Evolutionary conservation across 1,140 invertebrate species (phyloP), one percentile per base, ranked within the genome.

Genomic region (Goniozus legneri): DNA sequence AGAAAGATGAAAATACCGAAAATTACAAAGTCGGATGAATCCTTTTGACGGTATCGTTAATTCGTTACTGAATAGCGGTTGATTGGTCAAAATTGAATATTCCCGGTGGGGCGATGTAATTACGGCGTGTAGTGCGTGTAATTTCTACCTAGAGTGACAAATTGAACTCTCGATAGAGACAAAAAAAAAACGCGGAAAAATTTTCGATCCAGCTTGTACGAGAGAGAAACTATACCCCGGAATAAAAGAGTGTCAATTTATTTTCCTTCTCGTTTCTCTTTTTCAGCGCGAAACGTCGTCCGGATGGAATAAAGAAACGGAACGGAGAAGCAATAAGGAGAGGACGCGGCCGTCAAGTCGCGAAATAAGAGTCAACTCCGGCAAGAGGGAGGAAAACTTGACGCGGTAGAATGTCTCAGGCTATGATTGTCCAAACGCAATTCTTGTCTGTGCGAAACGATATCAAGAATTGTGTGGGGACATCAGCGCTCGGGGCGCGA

Each of bases 381-480:
- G 4, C 4, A 10, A 27, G 24, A 4, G 24, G 40, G 13, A 21
- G 27, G 30, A 21, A n/a, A 31, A 18, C 20, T 22, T 30, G 14
- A 15, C 19, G 44, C 35, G 32, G 38, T 46, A 18, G 47, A 49
- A 55, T 69, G 70, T 76, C 67, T 64, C 67, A 69, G 71, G 74
- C 74, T 73, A 76, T 76, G 74, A 76, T 75, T 76, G 74, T 76
- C 74, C 74, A 76, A 75, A 76, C 74, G 74, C 74, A 76, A 75
- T 75, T 76, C 74, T 76, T 76, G 74, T 76, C 68, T 56, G 27
- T 42, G 61, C 50, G 52, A 66, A 65, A 63, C 44, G 54, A 73
- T 67, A 73, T 69, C 71, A 76, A 76, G 74, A 71, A 75, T 74
- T 76, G 74, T 75, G 71, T 68, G 67, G 72, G 74, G 74, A 76